These are phyloP conservation scores for Sogatella furcifera DNA, from an alignment of 1,140 invertebrate genomes.

Conservation along the genomic window DNA sequence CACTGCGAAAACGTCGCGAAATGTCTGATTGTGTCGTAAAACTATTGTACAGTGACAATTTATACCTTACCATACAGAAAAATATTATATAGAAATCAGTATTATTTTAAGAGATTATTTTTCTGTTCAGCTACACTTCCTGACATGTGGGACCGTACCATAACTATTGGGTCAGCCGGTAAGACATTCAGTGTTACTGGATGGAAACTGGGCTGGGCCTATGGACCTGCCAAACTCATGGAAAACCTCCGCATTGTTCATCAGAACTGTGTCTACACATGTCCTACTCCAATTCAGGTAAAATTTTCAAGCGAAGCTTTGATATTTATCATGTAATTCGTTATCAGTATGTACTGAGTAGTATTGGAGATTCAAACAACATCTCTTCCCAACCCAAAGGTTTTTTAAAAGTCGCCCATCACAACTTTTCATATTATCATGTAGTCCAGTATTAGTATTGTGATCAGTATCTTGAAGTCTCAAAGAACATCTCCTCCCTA, in stretches of 20 bases:
- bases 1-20: no score
- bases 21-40: no score
- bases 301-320: background rate
- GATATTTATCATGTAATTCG: no score
- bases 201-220: constrained; percentile 96
- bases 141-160: constrained; percentile 95
- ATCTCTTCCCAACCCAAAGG: background rate
- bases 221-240: constrained; percentile 73
- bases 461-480: no score
- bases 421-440: no score
- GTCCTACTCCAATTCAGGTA: constrained; percentile 70
- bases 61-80: no score
- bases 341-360: no score
- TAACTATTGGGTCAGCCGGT: constrained; percentile 94
- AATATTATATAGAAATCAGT: no score
- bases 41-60: no score
- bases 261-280: constrained; percentile 90
- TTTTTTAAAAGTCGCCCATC: background rate
- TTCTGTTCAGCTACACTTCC: constrained; percentile 68
- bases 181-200: constrained; percentile 97
- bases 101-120: background rate
- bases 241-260: constrained; percentile 76
- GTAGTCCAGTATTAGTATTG: no score
- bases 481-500: no score
- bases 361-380: no score